These are phyloP conservation scores for Nemoura dubitans DNA, from an alignment of 2,888 invertebrate species.

Conservation along the genomic window DNA sequence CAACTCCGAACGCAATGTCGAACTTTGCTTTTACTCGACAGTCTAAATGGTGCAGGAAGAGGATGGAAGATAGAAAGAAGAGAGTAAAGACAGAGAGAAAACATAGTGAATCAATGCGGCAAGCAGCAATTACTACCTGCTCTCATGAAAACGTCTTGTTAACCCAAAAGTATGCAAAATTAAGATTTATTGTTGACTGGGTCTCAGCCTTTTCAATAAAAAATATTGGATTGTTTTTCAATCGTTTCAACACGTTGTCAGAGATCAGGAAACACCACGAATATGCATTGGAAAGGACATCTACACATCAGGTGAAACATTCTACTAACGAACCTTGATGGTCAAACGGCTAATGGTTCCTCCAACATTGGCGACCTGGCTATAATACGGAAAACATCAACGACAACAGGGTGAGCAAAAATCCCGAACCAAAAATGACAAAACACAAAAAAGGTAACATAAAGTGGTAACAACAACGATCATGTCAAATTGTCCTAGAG, in stretches of 20 bases:
- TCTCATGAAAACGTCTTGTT: neutral
- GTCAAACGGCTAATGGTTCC: constrained; percentile 7
- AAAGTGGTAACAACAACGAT: neutral
- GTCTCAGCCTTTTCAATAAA: neutral
- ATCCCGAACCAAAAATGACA: neutral
- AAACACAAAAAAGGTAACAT: neutral
- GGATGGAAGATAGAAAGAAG: constrained; percentile 45
- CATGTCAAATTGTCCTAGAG: neutral
- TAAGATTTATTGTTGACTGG: neutral
- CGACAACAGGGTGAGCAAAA: neutral
- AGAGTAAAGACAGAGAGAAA: constrained; percentile 37
- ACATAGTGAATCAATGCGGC: constrained; percentile 28
- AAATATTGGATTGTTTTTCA: neutral
- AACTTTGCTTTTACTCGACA: constrained; percentile 51
- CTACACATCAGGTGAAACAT: constrained; percentile 1
- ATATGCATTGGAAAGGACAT: neutral
- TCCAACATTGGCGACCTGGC: neutral
- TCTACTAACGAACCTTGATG: neutral
- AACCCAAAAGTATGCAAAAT: neutral
- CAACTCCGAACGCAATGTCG: constrained; percentile 49
- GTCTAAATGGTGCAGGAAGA: constrained; percentile 46
- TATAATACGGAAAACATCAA: neutral
- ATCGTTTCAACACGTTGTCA: neutral
- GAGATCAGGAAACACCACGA: neutral
- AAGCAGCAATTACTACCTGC: constrained; percentile 21